Base-by-base conservation (phyloP, 2,797 vertebrate genomes). In the Lagorchestes hirsutus region DNA sequence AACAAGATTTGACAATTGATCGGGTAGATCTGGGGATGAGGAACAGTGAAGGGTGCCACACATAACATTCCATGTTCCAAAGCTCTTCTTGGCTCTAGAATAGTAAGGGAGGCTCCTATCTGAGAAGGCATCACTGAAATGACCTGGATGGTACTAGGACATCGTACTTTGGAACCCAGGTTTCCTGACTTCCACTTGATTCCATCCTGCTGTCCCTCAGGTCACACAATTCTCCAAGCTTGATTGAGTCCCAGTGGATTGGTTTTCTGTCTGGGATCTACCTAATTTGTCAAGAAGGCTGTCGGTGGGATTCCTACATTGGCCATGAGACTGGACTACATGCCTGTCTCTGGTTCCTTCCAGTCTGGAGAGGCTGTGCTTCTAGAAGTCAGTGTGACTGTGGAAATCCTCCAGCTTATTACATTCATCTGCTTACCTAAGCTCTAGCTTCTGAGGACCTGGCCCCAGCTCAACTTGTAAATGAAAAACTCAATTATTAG, bases 381-480 rank as follows among this genome's bases (percentile, higher is more conserved):
- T 14, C 22, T 0, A 2, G 54, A 1, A 2, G 55, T 8, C 90
- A 29, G 12, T 14, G 0, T 4, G 6, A 14, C 4, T 0, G 0
- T 28, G 54, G 46, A 58, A 55, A 28, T 10, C n/a, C 31, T 52
- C 34, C 27, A 8, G 11, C 40, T 0, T 0, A 1, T 3, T 11
- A n/a, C n/a, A 12, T 12, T 12, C 57, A 0, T 28, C 57, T 90
- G 55, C 74, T 91, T 29, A 40, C n/a, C n/a, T 24, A 67, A 9
- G 31, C 92, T 74, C 34, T 24, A 55, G 58, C 27, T 18, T 27
- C 0, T 5, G 0, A 0, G 18, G 93, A 46, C 16, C 31, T 28
- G 8, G n/a, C 67, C n/a, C 67, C 67, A 24, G 67, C 40, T 31
- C 55, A 24, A 82, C 14, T 5, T 1, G 3, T 56, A 40, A n/a